These are phyloP conservation scores for Nebria brevicollis DNA, from an alignment of 2,888 invertebrate genomes.

Conservation along the genomic window DNA sequence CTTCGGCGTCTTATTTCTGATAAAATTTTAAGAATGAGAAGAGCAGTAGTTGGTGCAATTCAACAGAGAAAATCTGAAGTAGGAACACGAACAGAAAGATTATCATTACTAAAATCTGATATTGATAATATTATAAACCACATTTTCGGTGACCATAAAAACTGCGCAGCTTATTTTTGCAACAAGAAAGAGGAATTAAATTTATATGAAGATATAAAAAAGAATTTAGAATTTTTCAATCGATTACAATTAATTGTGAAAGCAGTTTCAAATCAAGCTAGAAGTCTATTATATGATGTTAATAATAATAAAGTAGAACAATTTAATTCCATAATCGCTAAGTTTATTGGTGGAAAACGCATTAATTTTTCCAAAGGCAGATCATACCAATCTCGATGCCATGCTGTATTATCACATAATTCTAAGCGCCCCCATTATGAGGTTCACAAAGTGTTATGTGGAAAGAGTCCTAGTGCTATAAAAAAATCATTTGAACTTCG, in stretches of 20 bases:
- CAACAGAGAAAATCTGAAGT: not conserved
- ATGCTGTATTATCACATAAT: not conserved
- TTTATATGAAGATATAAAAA: not conserved
- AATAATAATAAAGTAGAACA: not conserved
- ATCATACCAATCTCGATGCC: not conserved
- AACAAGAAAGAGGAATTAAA: not conserved
- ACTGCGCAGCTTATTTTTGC: slow-evolving; percentile 20
- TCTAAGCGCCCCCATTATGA: not conserved
- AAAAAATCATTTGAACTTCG: not conserved
- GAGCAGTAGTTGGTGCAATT: not conserved
- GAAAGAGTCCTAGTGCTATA: not conserved
- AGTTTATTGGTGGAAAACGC: not conserved
- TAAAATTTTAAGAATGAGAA: not conserved
- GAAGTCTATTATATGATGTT: slow-evolving; percentile 7
- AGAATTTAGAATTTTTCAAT: not conserved
- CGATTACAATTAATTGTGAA: not conserved
- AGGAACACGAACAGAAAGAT: not conserved
- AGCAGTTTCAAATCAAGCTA: not conserved
- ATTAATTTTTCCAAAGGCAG: not conserved
- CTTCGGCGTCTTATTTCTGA: not conserved
- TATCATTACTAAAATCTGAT: not conserved
- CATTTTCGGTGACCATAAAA: slow-evolving; percentile 19
- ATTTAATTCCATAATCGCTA: too few relatives aligned
- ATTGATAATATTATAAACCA: slow-evolving; percentile 25
- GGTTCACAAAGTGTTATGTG: not conserved